phyloP scores from a whole-genome alignment of 1,140 invertebrate genomes.

The Cydia splendana region DNA sequence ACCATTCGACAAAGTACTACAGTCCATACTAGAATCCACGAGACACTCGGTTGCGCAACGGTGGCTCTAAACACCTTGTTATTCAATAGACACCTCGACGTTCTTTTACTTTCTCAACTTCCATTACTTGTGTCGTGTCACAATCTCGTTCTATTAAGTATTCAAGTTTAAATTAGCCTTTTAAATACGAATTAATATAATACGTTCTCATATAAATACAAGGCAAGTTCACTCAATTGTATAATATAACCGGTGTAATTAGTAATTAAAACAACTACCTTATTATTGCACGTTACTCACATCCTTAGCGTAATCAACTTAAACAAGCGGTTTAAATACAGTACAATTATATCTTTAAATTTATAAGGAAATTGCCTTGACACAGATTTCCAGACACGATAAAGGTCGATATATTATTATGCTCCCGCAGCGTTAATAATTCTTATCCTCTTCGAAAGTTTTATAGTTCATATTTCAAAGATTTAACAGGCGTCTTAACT shows the following conservation, averaged over 20 bases:
- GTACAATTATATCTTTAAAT: slow-evolving; percentile 14
- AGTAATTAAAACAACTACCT: slow-evolving; percentile 10
- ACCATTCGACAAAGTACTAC: neutral
- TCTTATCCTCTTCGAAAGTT: slow-evolving; percentile 18
- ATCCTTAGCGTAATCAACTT: neutral
- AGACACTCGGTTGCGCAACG: slow-evolving; percentile 67
- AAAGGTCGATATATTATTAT: slow-evolving; percentile 30
- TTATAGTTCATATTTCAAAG: slow-evolving; percentile 23
- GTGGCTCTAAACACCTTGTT: slow-evolving; percentile 54
- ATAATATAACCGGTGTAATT: slow-evolving; percentile 35
- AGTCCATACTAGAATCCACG: slow-evolving; percentile 46
- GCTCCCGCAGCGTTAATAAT: slow-evolving; percentile 22
- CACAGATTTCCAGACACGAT: slow-evolving; percentile 17
- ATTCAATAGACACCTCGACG: slow-evolving; percentile 57
- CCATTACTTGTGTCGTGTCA: slow-evolving; percentile 42
- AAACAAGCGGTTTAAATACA: neutral
- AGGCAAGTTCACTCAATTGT: slow-evolving; percentile 41
- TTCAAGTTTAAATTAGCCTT: slow-evolving; percentile 8
- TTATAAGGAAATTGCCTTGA: slow-evolving; percentile 35
- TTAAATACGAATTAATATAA: slow-evolving; percentile 33
- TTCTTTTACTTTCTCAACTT: slow-evolving; percentile 70
- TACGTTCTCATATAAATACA: slow-evolving; percentile 36
- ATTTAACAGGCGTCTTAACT: slow-evolving; percentile 21
- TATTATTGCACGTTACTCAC: slow-evolving; percentile 1
- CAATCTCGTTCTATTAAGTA: slow-evolving; percentile 26